Evolutionary conservation across 2,888 invertebrate genomes (phyloP), one percentile per base, ranked within the genome.

Genomic region (Hoplodrina ambigua): DNA sequence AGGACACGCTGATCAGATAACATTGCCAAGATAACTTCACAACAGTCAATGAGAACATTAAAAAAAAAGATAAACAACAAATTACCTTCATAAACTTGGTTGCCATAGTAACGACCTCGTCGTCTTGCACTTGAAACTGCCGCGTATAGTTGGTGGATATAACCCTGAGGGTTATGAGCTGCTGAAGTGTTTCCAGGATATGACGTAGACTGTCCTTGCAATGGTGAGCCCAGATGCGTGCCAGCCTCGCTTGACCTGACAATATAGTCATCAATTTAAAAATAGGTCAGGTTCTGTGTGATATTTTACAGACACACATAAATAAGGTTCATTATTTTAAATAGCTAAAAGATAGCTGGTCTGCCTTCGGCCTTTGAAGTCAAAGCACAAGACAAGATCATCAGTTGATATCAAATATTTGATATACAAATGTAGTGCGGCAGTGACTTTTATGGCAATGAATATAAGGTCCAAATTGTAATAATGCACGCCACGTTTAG

Each of bases 31-130:
- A 60, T 15, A 50, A 41, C 10, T 4, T 20, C 5, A 33, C 30
- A 13, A 15, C n/a, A 46, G 33, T 17, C 46, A 46, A 17, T 17
- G 6, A 17, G 11, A 2, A 37, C 10, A 37, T 41, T 4, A 0
- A 41, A 30, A 4, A n/a, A n/a, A 20, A n/a, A 19, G 8, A 25
- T 13, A 4, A 25, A 15, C 1, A 69, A 52, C 0, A 25, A 37
- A 75, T 84, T 90, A 97, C 97, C 96, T 98, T 99, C 97, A 99
- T 97, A 61, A 99, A 97, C 96, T 98, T 98, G 20, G 99, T 98
- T 1, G 98, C 98, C 72, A 97, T 97, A 20, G 98, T 98, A 68
- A 99, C 97, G 70, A 97, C 97, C 62, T 97, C 97, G 81, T 99
- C 98, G 88, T 99, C 98, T 90, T 99, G 98, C 58, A 99, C 97